These are phyloP conservation scores for Eilema sororculum DNA, from an alignment of 2,888 invertebrate genomes.

Conservation along the genomic window DNA sequence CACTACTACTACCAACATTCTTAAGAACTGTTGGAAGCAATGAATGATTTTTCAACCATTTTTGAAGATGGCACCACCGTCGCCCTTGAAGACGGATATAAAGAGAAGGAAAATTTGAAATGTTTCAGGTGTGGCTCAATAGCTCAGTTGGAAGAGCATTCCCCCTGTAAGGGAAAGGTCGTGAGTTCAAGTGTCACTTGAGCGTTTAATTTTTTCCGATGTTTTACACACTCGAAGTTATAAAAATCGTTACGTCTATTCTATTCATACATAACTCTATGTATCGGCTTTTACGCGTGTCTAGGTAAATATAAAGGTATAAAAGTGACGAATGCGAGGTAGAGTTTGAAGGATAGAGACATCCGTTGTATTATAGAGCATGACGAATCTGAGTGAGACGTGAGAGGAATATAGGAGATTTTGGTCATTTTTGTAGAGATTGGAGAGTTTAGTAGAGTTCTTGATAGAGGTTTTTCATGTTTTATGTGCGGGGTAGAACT, in stretches of 20 bases:
- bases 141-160: too few species aligned
- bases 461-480: neutral
- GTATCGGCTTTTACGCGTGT: constrained; percentile 75
- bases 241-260: constrained; percentile 21
- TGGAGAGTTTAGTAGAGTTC: constrained; percentile 11
- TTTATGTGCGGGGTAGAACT: neutral
- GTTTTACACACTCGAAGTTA: too few species aligned
- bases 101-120: too few species aligned
- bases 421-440: constrained; percentile 44
- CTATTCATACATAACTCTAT: constrained; percentile 54
- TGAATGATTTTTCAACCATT: too few species aligned
- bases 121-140: too few species aligned
- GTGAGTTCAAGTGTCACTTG: too few species aligned
- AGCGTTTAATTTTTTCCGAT: too few species aligned
- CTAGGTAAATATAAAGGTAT: constrained; percentile 81
- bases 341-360: constrained; percentile 71
- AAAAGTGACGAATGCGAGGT: constrained; percentile 79
- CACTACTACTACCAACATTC: too few species aligned
- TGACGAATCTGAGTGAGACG: constrained; percentile 58
- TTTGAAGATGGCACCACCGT: too few species aligned
- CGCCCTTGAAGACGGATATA: too few species aligned
- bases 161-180: too few species aligned
- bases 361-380: constrained; percentile 46
- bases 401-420: constrained; percentile 44
- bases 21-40: too few species aligned